A percentile compares a stretch with the other conserved stretches of the same genome.
These are phyloP conservation scores for Pteropus alecto DNA, from an alignment of 2,113 vertebrate genomes.

Conservation along the genomic window DNA sequence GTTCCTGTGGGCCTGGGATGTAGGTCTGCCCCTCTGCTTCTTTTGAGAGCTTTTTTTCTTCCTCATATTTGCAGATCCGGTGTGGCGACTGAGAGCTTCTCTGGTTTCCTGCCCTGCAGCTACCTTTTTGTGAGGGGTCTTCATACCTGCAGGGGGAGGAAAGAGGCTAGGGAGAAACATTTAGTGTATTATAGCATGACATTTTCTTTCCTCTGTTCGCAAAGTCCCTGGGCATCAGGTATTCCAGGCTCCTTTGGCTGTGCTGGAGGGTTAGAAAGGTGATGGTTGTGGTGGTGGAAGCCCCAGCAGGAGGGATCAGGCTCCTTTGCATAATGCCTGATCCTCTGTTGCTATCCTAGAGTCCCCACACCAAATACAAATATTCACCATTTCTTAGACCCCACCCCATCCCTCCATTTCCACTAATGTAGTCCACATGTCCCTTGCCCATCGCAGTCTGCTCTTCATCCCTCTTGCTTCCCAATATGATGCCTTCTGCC, in stretches of 20 bases:
- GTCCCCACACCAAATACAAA: not conserved
- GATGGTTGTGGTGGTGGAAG: conserved; percentile 37
- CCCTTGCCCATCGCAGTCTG: not conserved
- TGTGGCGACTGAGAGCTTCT: conserved; percentile 40
- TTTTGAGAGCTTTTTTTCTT: conserved; percentile 95
- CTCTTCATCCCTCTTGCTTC: not conserved
- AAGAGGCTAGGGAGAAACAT: not conserved
- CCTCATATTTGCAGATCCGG: conserved; percentile 93
- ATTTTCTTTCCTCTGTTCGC: not conserved
- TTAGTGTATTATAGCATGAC: not conserved
- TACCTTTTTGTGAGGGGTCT: conserved; percentile 81
- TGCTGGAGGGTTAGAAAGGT: not conserved
- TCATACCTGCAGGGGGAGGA: conserved; percentile 59
- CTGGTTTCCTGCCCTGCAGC: conserved; percentile 86
- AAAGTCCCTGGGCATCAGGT: not conserved
- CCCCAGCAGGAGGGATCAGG: conserved; percentile 86
- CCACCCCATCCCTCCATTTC: not conserved
- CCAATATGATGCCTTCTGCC: not conserved
- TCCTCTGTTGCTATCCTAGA: not conserved
- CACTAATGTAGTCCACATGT: not conserved
- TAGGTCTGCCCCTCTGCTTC: conserved; percentile 89
- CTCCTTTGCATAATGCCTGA: conserved; percentile 54
- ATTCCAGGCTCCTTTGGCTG: not conserved
- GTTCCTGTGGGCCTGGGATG: conserved; percentile 88
- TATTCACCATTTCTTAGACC: not conserved